Conservation (phyloP, 2,888 invertebrate species). For the Herminia tarsipennalis region DNA sequence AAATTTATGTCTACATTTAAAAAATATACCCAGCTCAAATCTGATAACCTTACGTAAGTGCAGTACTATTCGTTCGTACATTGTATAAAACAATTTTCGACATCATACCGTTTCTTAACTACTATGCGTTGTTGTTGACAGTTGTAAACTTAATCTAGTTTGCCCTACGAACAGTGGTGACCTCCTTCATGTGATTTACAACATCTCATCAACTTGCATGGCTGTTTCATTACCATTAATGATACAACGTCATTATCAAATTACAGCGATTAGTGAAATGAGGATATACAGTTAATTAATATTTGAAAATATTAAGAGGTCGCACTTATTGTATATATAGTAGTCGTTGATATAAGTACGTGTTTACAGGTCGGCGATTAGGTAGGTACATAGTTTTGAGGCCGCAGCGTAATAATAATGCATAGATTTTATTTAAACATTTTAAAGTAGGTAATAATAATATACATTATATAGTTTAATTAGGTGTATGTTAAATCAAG, state of each 20-base stretch:
- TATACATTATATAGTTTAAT: no score
- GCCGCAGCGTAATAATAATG: no score
- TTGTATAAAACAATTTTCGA: constrained; percentile 19
- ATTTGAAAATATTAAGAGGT: constrained; percentile 13
- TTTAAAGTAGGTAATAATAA: no score
- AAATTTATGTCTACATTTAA: constrained; percentile 14
- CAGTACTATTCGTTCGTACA: constrained; percentile 5
- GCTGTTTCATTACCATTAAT: constrained; percentile 42
- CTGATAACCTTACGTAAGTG: constrained; percentile 16
- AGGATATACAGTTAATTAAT: constrained; percentile 16
- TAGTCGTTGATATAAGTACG: neutral
- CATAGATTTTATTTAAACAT: no score
- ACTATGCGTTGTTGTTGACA: constrained; percentile 24
- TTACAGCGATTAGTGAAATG: constrained; percentile 37
- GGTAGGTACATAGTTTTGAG: no score
- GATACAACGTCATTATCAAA: constrained; percentile 43
- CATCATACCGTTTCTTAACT: constrained; percentile 22
- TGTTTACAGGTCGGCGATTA: no score
- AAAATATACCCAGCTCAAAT: no score
- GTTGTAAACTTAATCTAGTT: constrained; percentile 38
- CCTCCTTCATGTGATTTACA: constrained; percentile 39
- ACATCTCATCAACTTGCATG: constrained; percentile 41
- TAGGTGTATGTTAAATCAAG: no score
- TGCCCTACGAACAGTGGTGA: constrained; percentile 26
- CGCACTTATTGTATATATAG: neutral